Evolutionary conservation across 2,113 vertebrate species (phyloP).

Genomic region (Pterocles gutturalis): DNA sequence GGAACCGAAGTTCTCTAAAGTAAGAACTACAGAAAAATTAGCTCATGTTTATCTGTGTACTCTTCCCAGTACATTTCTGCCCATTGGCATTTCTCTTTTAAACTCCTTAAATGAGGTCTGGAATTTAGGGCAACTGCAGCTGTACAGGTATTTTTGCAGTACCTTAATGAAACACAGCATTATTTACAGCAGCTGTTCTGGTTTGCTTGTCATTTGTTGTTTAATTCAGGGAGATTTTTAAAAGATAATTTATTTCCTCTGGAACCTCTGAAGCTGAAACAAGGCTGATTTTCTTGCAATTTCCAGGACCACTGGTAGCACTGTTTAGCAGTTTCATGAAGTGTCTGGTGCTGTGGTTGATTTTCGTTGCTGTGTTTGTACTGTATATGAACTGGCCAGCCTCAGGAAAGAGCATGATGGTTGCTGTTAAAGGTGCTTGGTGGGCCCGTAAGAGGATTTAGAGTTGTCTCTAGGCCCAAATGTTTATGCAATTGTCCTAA

Average conservation of each 20-base stretch:
- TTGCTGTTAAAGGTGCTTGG: background rate
- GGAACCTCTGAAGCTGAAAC: background rate
- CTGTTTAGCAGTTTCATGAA: background rate
- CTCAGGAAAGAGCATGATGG: background rate
- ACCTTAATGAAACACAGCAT: background rate
- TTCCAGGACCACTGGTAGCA: background rate
- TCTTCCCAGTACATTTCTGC: background rate
- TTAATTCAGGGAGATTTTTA: background rate
- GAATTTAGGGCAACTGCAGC: background rate
- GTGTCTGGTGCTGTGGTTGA: background rate
- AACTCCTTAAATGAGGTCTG: background rate
- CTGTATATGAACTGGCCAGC: background rate
- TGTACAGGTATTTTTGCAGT: background rate
- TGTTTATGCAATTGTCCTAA: background rate
- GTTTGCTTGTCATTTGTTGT: background rate
- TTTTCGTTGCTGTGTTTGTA: background rate
- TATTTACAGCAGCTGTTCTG: background rate
- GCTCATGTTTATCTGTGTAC: background rate
- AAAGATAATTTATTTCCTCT: background rate
- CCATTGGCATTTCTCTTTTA: background rate
- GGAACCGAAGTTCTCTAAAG: conserved; percentile 94
- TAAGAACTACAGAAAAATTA: conserved; percentile 53
- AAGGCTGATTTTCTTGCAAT: background rate
- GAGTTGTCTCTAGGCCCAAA: background rate
- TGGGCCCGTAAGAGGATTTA: background rate